Conservation (phyloP, 2,888 invertebrate genomes). For the Icerya purchasi region DNA sequence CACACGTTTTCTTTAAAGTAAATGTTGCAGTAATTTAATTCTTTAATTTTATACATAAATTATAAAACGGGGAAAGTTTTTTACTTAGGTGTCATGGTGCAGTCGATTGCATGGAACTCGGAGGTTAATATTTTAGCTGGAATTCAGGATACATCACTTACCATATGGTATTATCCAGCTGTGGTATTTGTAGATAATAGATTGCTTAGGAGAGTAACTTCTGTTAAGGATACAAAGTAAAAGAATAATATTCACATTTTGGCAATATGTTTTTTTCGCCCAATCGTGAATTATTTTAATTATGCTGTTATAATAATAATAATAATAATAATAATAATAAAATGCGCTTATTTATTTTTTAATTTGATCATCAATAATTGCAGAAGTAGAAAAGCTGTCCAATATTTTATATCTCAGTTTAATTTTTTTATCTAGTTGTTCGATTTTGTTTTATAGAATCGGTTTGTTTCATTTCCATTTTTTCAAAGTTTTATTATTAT, state of each 20-base stretch:
- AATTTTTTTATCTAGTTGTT: background rate
- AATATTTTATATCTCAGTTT: background rate
- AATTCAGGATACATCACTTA: slow-evolving; percentile 51
- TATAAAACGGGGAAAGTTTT: no score
- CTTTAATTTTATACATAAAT: no score
- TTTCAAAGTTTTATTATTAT: no score
- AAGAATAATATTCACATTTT: background rate
- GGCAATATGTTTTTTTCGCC: background rate
- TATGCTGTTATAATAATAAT: background rate
- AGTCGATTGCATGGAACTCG: slow-evolving; percentile 45
- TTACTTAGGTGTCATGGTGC: slow-evolving; percentile 46
- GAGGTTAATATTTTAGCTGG: slow-evolving; percentile 57
- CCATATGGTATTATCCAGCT: slow-evolving; percentile 62
- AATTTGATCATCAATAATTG: no score
- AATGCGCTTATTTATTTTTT: background rate
- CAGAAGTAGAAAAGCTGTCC: no score
- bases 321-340: background rate
- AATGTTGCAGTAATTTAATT: no score
- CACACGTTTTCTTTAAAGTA: no score
- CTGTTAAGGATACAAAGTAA: slow-evolving; percentile 28
- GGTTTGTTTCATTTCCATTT: background rate
- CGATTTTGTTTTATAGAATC: background rate
- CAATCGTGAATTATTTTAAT: background rate
- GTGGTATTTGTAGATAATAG: slow-evolving; percentile 48
- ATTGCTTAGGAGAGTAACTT: slow-evolving; percentile 32